Conservation (phyloP, 2,888 invertebrate genomes). For the Diadegma fenestrale region DNA sequence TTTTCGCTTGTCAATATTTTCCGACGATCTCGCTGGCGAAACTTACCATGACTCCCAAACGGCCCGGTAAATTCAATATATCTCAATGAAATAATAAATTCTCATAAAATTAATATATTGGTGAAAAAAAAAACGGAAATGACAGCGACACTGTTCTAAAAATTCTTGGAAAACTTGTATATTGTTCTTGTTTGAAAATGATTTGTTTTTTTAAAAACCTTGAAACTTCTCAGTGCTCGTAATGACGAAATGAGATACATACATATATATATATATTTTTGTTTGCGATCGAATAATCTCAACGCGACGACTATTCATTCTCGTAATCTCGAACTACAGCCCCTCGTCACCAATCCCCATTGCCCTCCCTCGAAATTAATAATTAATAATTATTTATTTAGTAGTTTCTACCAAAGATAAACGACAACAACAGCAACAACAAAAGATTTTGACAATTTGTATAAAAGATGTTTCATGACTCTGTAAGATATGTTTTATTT, state of each 20-base stretch:
- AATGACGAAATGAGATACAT: slow-evolving; percentile 7
- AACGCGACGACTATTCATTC: slow-evolving; percentile 38
- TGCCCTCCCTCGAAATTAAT: slow-evolving; percentile 69
- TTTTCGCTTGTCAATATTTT: neutral
- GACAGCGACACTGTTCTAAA: neutral
- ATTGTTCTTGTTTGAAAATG: neutral
- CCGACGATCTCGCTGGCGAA: neutral
- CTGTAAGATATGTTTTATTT: slow-evolving; percentile 70
- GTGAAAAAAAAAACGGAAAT: neutral
- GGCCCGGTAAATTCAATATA: slow-evolving; percentile 4
- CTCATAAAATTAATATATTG: neutral
- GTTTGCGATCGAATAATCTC: slow-evolving; percentile 40
- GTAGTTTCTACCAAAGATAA: slow-evolving; percentile 84
- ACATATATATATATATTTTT: slow-evolving; percentile 28
- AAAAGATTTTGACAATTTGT: slow-evolving; percentile 75
- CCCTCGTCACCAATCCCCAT: slow-evolving; percentile 7
- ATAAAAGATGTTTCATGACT: slow-evolving; percentile 72
- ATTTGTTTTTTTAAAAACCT: slow-evolving; percentile 1
- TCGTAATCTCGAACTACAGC: slow-evolving; percentile 32
- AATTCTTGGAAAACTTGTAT: slow-evolving; percentile 17
- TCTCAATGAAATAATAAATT: slow-evolving; percentile 6
- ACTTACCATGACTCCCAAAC: slow-evolving; percentile 32
- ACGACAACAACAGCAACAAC: slow-evolving; percentile 45
- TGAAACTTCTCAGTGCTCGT: slow-evolving; percentile 9
- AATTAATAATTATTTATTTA: slow-evolving; percentile 83